Base-by-base conservation (phyloP, 2,113 vertebrate species). In the Setophaga kirtlandii region DNA sequence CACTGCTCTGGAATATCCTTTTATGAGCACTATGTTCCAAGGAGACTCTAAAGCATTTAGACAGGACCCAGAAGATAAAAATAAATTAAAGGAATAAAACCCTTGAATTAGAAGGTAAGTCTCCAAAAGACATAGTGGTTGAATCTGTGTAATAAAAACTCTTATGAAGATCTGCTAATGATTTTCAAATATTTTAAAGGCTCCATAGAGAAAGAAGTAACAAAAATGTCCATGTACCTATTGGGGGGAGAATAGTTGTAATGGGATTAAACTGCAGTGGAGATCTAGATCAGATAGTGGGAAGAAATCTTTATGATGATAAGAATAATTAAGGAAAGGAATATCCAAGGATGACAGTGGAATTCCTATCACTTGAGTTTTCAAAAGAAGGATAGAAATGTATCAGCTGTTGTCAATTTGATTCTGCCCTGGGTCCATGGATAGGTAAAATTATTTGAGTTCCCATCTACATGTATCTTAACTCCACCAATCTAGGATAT, bases 401-500 rank as follows among this genome's bases (percentile, higher is more conserved):
- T n/a, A 35, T 14, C 21, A 33, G 35, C 49, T 28, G 27, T 20
- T 42, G 24, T 37, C 10, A 41, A 2, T 58, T n/a, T 55, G 44
- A 46, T 3, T 69, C 27, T 70, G 6, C 4, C 5, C 5, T 12
- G 6, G 8, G 33, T 8, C 5, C 27, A 68, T 1, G 0, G 20
- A 78, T 25, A 87, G 14, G 47, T 8, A 24, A 64, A 84, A 75
- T 71, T 82, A 12, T 6, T 87, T 15, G 15, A 30, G 20, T 37
- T 81, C 15, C 33, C 5, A 37, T 74, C 28, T 67, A 47, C 25
- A 24, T 16, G 5, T 24, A 50, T 13, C 6, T 28, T 20, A 67
- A 71, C 55, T 64, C 21, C 16, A 12, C 5, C 22, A 42, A 23
- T 35, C 33, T 42, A 52, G 2, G 17, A 15, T 52, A 47, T 13